Percentiles rank a stretch among this genome's conserved stretches.
These are phyloP conservation scores for Dendrocincla fuliginosa DNA, from an alignment of 2,797 vertebrate species.

Conservation along the genomic window DNA sequence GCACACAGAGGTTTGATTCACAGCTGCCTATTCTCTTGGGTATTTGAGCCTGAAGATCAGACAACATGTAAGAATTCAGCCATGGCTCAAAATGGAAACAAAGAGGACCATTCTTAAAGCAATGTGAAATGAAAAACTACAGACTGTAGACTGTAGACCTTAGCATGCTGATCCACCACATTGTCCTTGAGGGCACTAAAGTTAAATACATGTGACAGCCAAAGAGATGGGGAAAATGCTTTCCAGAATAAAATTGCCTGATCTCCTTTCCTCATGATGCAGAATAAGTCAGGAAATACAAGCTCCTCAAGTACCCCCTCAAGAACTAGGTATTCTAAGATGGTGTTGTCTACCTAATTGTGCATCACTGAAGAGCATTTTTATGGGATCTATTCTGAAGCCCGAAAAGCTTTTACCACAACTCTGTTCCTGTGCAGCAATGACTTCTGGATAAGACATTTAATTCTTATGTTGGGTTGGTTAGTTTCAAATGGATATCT, in stretches of 20 bases:
- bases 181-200: slow-evolving; percentile 76
- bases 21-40: slow-evolving; percentile 75
- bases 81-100: slow-evolving; percentile 78
- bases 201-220: slow-evolving; percentile 74
- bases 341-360: slow-evolving; percentile 50
- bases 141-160: slow-evolving; percentile 62
- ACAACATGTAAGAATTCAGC: slow-evolving; percentile 79
- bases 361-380: slow-evolving; percentile 35
- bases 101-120: slow-evolving; percentile 77
- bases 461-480: slow-evolving; percentile 38
- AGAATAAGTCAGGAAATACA: slow-evolving; percentile 67
- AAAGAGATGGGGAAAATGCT: slow-evolving; percentile 69
- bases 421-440: slow-evolving; percentile 24
- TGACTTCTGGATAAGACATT: slow-evolving; percentile 46
- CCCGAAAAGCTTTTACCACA: slow-evolving; percentile 34
- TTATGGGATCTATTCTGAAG: slow-evolving; percentile 55
- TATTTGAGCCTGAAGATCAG: slow-evolving; percentile 78
- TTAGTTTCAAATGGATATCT: slow-evolving; percentile 45
- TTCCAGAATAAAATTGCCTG: slow-evolving; percentile 70
- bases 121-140: slow-evolving; percentile 73
- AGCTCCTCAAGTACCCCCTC: slow-evolving; percentile 67
- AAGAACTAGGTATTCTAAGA: slow-evolving; percentile 43
- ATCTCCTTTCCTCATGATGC: slow-evolving; percentile 57
- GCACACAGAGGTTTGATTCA: slow-evolving; percentile 71
- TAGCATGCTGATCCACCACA: slow-evolving; percentile 68